phyloP scores from a whole-genome alignment of 1,140 invertebrate genomes.

The Tetraneura akinire region DNA sequence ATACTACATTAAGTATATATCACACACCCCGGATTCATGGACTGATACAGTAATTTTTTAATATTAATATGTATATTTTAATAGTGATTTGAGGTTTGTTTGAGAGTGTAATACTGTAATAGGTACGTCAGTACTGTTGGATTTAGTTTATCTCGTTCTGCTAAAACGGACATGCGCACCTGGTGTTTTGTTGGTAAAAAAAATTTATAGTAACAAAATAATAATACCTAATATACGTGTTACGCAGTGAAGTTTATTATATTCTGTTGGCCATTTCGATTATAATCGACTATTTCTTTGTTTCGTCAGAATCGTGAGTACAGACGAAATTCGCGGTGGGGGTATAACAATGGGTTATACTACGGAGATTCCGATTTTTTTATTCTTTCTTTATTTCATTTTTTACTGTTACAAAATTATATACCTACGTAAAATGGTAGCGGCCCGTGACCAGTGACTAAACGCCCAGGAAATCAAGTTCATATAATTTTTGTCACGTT shows the following conservation, averaged over 20 bases:
- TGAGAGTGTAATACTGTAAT: too few relatives aligned
- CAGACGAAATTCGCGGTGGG: constrained; percentile 9
- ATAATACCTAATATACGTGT: neutral
- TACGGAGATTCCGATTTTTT: constrained; percentile 41
- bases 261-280: constrained; percentile 44
- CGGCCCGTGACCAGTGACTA: constrained; percentile 34
- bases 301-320: constrained; percentile 16
- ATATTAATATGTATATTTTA: neutral
- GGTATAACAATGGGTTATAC: constrained; percentile 46
- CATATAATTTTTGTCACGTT: constrained; percentile 39
- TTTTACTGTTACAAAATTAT: constrained; percentile 50
- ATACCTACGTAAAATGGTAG: constrained; percentile 43
- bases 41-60: neutral
- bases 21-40: too few relatives aligned
- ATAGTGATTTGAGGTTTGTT: neutral
- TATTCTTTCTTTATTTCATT: constrained; percentile 37
- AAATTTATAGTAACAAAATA: constrained; percentile 34
- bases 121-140: neutral
- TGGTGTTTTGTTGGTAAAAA: constrained; percentile 40
- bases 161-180: constrained; percentile 26
- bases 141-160: constrained; percentile 28
- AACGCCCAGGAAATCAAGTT: constrained; percentile 42
- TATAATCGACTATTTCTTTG: constrained; percentile 45
- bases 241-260: constrained; percentile 1
- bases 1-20: neutral